Evolutionary conservation across 1,140 invertebrate species (phyloP).

Genomic region (Planococcus citri): DNA sequence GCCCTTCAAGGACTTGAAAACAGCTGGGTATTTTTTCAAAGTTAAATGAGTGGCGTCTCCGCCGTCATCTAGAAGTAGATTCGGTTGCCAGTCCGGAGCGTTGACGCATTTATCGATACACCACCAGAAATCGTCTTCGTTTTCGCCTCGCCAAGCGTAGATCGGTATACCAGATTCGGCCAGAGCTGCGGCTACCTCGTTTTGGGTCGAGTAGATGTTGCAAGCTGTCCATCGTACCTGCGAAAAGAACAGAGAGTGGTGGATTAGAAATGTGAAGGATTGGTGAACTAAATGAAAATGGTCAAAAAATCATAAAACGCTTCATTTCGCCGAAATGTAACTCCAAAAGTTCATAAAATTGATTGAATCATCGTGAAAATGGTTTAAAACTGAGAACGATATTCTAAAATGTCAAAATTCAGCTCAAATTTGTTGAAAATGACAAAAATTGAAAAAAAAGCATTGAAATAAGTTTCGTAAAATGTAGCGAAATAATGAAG

Average conservation of each 20-base stretch:
- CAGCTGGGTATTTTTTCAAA: conserved; percentile 89
- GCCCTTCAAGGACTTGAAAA: conserved; percentile 92
- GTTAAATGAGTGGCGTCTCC: conserved; percentile 94
- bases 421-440: no score
- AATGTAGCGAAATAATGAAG: no score
- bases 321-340: neutral
- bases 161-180: conserved; percentile 78
- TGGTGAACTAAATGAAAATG: no score
- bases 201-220: conserved; percentile 97
- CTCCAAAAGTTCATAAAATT: no score
- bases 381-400: no score
- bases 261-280: no score
- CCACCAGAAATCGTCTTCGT: conserved; percentile 98
- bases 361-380: no score
- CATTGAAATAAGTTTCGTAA: no score
- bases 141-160: conserved; percentile 92
- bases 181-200: conserved; percentile 92
- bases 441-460: no score
- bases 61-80: conserved; percentile 96
- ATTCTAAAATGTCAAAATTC: no score
- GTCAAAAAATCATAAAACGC: no score
- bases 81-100: conserved; percentile 90
- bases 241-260: no score
- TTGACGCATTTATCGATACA: conserved; percentile 90
- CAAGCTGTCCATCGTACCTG: conserved; percentile 89